Percentiles rank a stretch among this genome's conserved stretches.
Evolutionary conservation across 2,797 vertebrate species (phyloP).

Genomic region (Paguma larvata): DNA sequence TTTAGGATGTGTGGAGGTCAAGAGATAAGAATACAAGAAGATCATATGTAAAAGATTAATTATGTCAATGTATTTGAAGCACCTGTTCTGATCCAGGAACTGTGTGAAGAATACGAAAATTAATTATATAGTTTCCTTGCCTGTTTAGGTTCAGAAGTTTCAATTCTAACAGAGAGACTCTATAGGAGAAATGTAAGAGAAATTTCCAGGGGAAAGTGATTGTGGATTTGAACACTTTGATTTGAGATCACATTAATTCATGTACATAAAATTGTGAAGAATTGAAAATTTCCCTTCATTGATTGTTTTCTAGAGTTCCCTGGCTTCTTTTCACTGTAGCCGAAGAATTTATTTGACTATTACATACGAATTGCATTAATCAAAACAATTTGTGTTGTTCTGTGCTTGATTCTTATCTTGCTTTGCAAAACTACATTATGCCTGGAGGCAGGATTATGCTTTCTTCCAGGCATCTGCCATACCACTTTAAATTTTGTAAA

Average conservation of each 20-base stretch:
- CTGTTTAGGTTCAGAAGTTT: background rate
- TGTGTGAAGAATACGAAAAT: background rate
- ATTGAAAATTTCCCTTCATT: background rate
- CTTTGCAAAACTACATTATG: background rate
- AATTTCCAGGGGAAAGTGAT: background rate
- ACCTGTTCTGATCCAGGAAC: background rate
- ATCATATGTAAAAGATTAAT: background rate
- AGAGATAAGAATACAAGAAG: background rate
- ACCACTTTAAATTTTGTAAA: constrained; percentile 13
- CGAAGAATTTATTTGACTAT: background rate
- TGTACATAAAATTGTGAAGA: background rate
- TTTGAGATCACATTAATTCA: background rate
- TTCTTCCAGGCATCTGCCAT: background rate
- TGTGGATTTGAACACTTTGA: background rate
- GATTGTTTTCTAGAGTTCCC: background rate
- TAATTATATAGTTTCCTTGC: background rate
- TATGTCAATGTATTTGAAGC: background rate
- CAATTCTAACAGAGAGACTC: background rate
- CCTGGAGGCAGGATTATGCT: background rate
- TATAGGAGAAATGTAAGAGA: background rate
- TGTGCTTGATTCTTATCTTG: constrained; percentile 11
- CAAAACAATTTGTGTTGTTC: background rate
- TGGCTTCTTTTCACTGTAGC: background rate
- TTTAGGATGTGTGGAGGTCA: background rate
- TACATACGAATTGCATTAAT: background rate